Percentiles rank a stretch among this genome's conserved stretches.
phyloP scores from a whole-genome alignment of 2,797 vertebrate genomes.

The Gadopsis bispinosus region DNA sequence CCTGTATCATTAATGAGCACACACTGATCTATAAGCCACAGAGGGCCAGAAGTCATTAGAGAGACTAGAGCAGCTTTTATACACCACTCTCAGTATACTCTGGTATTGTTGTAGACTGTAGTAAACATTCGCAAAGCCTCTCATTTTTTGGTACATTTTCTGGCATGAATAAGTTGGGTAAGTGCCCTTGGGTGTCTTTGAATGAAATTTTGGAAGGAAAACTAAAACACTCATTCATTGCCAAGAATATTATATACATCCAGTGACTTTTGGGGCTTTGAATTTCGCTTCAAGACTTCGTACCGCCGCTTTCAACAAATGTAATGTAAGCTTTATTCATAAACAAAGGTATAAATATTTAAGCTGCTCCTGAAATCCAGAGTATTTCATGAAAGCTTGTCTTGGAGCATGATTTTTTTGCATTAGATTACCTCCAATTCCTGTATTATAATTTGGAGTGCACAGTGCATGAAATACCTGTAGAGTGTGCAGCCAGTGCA shows the following conservation, averaged over 20 bases:
- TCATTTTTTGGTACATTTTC: constrained; percentile 53
- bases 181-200: constrained; percentile 44
- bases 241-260: constrained; percentile 36
- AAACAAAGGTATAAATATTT: constrained; percentile 20
- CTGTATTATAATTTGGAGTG: constrained; percentile 52
- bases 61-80: constrained; percentile 70
- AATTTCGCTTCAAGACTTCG: constrained; percentile 20
- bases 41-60: constrained; percentile 76
- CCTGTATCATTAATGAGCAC: constrained; percentile 82
- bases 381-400: constrained; percentile 24
- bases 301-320: constrained; percentile 29
- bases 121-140: constrained; percentile 61
- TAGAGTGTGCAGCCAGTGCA: constrained; percentile 45
- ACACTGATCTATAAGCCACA: constrained; percentile 78
- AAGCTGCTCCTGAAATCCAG: constrained; percentile 26
- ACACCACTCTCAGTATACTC: constrained; percentile 64
- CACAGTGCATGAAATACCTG: constrained; percentile 68
- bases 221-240: constrained; percentile 39
- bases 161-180: constrained; percentile 56
- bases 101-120: constrained; percentile 51
- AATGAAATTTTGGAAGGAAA: constrained; percentile 32
- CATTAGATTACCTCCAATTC: constrained; percentile 53
- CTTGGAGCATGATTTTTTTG: constrained; percentile 37
- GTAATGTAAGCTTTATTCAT: constrained; percentile 31
- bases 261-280: constrained; percentile 29